phyloP scores from a whole-genome alignment of 2,797 vertebrate species.

The Xenopus petersii region DNA sequence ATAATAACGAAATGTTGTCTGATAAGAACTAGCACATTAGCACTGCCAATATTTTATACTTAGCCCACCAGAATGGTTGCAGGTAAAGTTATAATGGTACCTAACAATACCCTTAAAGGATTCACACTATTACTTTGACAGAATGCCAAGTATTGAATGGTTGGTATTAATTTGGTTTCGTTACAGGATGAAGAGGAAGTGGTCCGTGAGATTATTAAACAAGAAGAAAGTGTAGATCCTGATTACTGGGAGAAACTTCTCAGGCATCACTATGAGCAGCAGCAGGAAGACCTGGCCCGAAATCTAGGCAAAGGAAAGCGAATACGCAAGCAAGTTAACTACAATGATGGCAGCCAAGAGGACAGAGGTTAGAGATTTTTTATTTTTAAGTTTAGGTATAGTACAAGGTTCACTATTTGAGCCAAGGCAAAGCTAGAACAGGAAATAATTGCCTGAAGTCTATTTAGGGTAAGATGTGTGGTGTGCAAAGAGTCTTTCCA shows the following conservation, averaged over 20 bases:
- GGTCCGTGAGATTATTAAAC: slow-evolving; percentile 95
- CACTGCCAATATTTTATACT: too few species aligned
- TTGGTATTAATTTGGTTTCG: slow-evolving; percentile 2
- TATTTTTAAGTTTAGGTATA: too few species aligned
- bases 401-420: too few species aligned
- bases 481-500: too few species aligned
- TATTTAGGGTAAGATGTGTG: too few species aligned
- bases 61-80: too few species aligned
- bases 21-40: too few species aligned
- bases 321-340: slow-evolving; percentile 98
- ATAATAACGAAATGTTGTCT: background rate
- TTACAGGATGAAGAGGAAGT: slow-evolving; percentile 89
- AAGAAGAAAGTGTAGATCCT: slow-evolving; percentile 95
- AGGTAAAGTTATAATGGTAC: too few species aligned
- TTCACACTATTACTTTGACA: too few species aligned
- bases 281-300: slow-evolving; percentile 94
- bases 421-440: too few species aligned
- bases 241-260: slow-evolving; percentile 98
- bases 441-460: too few species aligned
- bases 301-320: slow-evolving; percentile 97
- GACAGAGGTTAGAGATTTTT: slow-evolving; percentile 77
- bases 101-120: too few species aligned
- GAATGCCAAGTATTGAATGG: background rate
- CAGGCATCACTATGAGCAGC: slow-evolving; percentile 96
- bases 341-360: slow-evolving; percentile 97